Evolutionary conservation across 2,888 invertebrate genomes (phyloP).

Genomic region (Thysanoteuthis rhombus): DNA sequence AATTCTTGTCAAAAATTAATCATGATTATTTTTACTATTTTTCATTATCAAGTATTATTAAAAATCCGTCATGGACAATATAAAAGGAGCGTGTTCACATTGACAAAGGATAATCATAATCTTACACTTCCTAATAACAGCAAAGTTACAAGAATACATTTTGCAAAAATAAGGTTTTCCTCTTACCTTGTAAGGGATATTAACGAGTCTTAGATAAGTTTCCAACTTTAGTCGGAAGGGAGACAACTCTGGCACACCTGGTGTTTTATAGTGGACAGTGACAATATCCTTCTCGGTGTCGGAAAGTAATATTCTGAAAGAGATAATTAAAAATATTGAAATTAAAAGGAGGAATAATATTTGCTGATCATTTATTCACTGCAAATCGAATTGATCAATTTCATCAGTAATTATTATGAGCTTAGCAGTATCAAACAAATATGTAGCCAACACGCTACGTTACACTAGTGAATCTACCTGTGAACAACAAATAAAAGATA

Average conservation of each 20-base stretch:
- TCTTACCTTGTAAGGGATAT: constrained; percentile 65
- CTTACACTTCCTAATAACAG: background rate
- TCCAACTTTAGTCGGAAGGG: constrained; percentile 68
- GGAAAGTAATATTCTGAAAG: background rate
- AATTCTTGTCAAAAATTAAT: too few species aligned
- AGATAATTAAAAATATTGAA: background rate
- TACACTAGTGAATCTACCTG: too few species aligned
- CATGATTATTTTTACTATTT: background rate
- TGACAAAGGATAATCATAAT: background rate
- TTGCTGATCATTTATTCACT: background rate
- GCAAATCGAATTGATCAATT: too few species aligned
- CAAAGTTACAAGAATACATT: constrained; percentile 34
- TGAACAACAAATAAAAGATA: too few species aligned
- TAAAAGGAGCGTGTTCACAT: background rate
- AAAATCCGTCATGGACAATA: too few species aligned
- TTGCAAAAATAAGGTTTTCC: background rate
- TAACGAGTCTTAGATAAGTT: constrained; percentile 66
- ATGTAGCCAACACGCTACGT: too few species aligned
- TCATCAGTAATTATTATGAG: too few species aligned
- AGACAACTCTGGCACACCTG: constrained; percentile 62
- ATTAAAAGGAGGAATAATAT: background rate
- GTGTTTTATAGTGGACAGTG: constrained; percentile 59
- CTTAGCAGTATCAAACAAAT: too few species aligned
- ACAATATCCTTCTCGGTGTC: constrained; percentile 49
- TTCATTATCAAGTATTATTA: background rate